phyloP scores from a whole-genome alignment of 2,113 vertebrate species.

The Aptenodytes forsteri region DNA sequence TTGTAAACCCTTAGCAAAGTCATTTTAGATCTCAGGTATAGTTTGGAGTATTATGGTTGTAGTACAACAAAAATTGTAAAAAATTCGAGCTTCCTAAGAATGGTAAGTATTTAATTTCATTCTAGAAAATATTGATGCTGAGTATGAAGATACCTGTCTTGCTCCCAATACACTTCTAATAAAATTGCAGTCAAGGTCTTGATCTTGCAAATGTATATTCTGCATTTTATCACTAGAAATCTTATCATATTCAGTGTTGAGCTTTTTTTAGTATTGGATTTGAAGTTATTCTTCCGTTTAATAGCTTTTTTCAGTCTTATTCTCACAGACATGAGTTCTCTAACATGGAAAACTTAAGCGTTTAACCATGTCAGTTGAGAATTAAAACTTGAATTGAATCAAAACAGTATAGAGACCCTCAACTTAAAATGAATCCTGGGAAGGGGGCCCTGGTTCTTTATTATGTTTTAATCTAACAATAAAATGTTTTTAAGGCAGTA shows the following conservation, averaged over 20 bases:
- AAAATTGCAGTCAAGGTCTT: neutral
- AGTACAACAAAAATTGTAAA: neutral
- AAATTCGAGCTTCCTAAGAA: neutral
- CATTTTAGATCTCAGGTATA: neutral
- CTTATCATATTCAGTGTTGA: neutral
- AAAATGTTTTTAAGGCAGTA: neutral
- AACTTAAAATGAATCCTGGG: neutral
- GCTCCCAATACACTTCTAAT: neutral
- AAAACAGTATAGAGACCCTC: neutral
- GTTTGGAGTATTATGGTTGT: neutral
- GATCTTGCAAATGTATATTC: neutral
- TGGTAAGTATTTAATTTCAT: neutral
- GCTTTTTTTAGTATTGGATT: neutral
- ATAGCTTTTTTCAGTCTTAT: neutral
- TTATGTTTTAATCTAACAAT: neutral
- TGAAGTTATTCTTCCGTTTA: neutral
- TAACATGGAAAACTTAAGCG: neutral
- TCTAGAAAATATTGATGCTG: neutral
- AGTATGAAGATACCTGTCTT: neutral
- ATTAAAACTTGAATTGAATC: neutral
- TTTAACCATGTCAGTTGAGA: neutral
- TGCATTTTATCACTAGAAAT: neutral
- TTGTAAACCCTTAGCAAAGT: neutral
- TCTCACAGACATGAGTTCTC: neutral
- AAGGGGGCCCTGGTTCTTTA: neutral